Base-by-base conservation (phyloP, 2,113 vertebrate genomes). In the Theristicus caerulescens region DNA sequence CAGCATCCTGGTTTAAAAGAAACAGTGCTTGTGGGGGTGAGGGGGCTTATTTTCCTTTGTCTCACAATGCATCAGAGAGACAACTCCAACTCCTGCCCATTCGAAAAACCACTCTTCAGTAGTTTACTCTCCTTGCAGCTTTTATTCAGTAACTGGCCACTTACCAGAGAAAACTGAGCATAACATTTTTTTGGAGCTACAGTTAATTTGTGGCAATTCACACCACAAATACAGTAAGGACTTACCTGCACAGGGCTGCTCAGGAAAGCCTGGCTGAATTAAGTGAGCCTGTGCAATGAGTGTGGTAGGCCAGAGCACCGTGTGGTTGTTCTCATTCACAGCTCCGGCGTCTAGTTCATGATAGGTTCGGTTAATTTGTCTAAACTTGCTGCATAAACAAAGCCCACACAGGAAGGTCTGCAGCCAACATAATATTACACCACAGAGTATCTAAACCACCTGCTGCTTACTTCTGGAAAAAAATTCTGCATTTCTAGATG, bases 351-450 rank as follows among this genome's bases (percentile, higher is more conserved):
- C 51, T 3, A 10, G 21, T 6, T 67, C 24, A 0, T 16, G 55
- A 86, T 6, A 58, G 73, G 78, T n/a, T 85, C 85, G 70, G 21
- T 24, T 85, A 49, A 90, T 93, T 95, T 91, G 94, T 77, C 84
- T 96, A 42, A 95, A 92, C 62, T 52, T 36, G 66, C 54, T 94
- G 74, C 49, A 18, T 58, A 96, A 96, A 94, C 92, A 95, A 72
- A 94, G 46, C 82, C 92, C 92, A 38, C 87, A 91, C 82, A 94
- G 84, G 62, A 94, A 89, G 74, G 70, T 70, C 78, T 70, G 90
- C 85, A 94, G 92, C 70, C 92, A 93, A 52, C 49, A 49, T 10
- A 36, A 11, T 22, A 31, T 44, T 29, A 71, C 54, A 85, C 34
- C 90, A 46, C 44, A 10, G 49, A 86, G 40, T 40, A 71, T 34